A percentile compares a stretch with the other conserved stretches of the same genome.
Evolutionary conservation across 2,888 invertebrate species (phyloP).

Genomic region (Drosophila percnosoma): DNA sequence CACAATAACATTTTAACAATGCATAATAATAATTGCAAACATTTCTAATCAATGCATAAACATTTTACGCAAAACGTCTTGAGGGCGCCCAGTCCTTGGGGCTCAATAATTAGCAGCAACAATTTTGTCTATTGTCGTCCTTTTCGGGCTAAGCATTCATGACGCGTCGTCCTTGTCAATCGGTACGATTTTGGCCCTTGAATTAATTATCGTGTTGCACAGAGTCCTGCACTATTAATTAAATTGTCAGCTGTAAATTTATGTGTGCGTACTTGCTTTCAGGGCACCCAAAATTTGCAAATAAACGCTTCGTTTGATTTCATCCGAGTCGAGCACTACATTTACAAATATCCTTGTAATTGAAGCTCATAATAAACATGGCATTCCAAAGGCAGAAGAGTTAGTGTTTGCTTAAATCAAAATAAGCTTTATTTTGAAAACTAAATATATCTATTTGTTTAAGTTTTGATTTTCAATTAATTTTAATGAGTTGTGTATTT

Average conservation of each 20-base stretch:
- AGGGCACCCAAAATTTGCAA: conserved; percentile 10
- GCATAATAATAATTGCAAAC: conserved; percentile 50
- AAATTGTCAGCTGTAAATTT: conserved; percentile 69
- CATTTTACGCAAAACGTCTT: conserved; percentile 20
- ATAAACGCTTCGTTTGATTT: conserved; percentile 44
- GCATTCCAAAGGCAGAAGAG: not conserved
- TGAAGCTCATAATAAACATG: conserved; percentile 17
- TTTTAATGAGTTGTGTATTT: not conserved
- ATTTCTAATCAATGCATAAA: conserved; percentile 36
- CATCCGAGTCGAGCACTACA: conserved; percentile 18
- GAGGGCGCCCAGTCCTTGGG: conserved; percentile 11
- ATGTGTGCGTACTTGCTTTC: conserved; percentile 25
- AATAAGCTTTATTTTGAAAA: not conserved
- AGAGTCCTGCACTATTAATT: conserved; percentile 56
- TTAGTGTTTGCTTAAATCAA: not conserved
- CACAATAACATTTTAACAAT: conserved; percentile 24
- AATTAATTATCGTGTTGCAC: conserved; percentile 54
- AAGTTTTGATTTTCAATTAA: not conserved
- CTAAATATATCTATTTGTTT: not conserved
- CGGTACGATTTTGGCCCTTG: conserved; percentile 23
- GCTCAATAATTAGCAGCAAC: conserved; percentile 34
- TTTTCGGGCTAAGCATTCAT: conserved; percentile 2
- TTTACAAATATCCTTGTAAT: conserved; percentile 27
- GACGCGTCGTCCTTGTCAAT: conserved; percentile 12
- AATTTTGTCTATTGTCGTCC: not conserved